These are phyloP conservation scores for Lordiphosa clarofinis DNA, from an alignment of 1,140 invertebrate genomes.

Conservation along the genomic window DNA sequence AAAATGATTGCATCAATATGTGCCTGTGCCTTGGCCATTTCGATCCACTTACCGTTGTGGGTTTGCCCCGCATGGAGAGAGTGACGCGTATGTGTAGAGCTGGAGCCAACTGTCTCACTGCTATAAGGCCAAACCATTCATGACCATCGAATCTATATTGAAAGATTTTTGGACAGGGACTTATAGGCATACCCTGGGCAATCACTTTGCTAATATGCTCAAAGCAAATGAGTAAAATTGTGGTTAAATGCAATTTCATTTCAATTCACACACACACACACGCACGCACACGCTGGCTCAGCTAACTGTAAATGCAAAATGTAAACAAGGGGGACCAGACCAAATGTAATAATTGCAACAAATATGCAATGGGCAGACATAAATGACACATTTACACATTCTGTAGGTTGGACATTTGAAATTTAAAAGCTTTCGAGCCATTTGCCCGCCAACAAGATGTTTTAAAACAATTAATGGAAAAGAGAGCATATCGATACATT, in stretches of 20 bases:
- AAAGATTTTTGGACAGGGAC: conserved; percentile 75
- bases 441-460: no score
- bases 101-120: conserved; percentile 57
- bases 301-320: no score
- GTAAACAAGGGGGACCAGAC: no score
- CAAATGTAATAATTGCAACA: no score
- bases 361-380: no score
- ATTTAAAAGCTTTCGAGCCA: no score
- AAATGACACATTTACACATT: no score
- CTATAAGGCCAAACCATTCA: conserved; percentile 72
- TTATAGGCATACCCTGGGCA: conserved; percentile 66
- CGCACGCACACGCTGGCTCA: not conserved
- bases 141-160: conserved; percentile 72
- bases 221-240: conserved; percentile 46
- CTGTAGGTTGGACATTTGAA: no score
- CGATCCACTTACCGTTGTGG: conserved; percentile 55
- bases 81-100: conserved; percentile 63
- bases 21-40: no score
- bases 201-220: conserved; percentile 38
- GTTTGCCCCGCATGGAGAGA: conserved; percentile 75
- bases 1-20: not conserved
- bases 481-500: no score
- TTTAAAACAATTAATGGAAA: no score
- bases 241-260: conserved; percentile 32
- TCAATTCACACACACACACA: conserved; percentile 11